A percentile compares a stretch with the other conserved stretches of the same genome.
phyloP scores from a whole-genome alignment of 1,140 invertebrate species.

The Geopemphigus sp. region DNA sequence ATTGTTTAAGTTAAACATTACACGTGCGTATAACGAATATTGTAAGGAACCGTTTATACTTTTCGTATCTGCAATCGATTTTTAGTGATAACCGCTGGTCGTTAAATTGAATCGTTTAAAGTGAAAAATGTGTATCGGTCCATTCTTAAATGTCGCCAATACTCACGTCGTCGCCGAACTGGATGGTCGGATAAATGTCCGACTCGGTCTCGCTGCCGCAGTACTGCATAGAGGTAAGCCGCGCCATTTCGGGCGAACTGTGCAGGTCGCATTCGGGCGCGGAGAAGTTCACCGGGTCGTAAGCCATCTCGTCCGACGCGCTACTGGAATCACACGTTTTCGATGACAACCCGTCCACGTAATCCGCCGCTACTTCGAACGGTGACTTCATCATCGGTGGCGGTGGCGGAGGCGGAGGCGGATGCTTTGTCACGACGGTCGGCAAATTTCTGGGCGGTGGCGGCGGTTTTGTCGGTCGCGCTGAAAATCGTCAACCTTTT shows the following conservation, averaged over 20 bases:
- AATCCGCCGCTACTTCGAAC: constrained; percentile 55
- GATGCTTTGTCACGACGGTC: constrained; percentile 27
- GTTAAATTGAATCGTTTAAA: too few species aligned
- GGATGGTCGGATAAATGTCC: constrained; percentile 70
- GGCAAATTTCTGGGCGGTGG: constrained; percentile 62
- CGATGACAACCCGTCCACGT: constrained; percentile 50
- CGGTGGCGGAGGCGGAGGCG: too few species aligned
- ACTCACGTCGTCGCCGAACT: constrained; percentile 52
- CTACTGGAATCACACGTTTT: constrained; percentile 54
- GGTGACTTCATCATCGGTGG: too few species aligned
- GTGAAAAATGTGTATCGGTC: too few species aligned
- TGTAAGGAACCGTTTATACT: too few species aligned
- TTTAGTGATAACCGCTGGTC: too few species aligned
- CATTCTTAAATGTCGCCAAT: too few species aligned
- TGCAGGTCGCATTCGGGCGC: constrained; percentile 57
- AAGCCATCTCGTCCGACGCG: constrained; percentile 46
- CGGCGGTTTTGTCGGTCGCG: constrained; percentile 60
- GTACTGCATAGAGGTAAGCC: constrained; percentile 36
- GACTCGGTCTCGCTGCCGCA: constrained; percentile 70
- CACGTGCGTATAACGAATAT: too few species aligned
- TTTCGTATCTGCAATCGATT: too few species aligned
- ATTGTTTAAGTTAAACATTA: too few species aligned
- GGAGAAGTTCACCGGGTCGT: constrained; percentile 29
- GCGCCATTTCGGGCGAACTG: constrained; percentile 56
- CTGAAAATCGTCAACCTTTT: too few species aligned